phyloP scores from a whole-genome alignment of 2,113 vertebrate species.

The Suncus etruscus region DNA sequence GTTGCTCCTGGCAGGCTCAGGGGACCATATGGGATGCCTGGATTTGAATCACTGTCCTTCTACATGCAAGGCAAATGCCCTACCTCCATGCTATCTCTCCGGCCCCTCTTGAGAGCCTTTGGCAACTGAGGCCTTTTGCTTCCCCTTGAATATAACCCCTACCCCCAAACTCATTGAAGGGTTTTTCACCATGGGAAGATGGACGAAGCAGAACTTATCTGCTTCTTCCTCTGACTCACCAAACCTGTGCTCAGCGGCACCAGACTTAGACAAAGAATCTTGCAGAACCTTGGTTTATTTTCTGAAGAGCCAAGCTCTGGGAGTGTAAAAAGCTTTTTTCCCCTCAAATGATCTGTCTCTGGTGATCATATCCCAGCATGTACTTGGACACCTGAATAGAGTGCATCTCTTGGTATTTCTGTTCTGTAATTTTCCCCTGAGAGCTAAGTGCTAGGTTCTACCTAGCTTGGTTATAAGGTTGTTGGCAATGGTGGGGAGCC shows the following conservation, averaged over 20 bases:
- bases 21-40: no score
- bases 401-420: not conserved
- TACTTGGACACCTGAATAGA: slow-evolving; percentile 39
- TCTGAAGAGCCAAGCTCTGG: slow-evolving; percentile 27
- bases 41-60: no score
- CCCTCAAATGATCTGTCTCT: slow-evolving; percentile 14
- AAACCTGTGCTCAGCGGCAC: not conserved
- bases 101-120: not conserved
- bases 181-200: not conserved
- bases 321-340: slow-evolving; percentile 22
- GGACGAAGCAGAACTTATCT: no score
- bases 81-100: no score
- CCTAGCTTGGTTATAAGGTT: not conserved
- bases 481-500: not conserved
- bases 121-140: not conserved
- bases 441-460: slow-evolving; percentile 49
- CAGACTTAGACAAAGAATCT: not conserved
- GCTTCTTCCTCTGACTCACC: not conserved
- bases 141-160: not conserved
- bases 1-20: no score
- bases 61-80: no score
- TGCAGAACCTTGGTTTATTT: no score
- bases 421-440: slow-evolving; percentile 26
- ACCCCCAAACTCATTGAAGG: not conserved
- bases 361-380: slow-evolving; percentile 45